These are phyloP conservation scores for Dicrurus megarhynchus DNA, from an alignment of 2,113 vertebrate genomes.

Conservation along the genomic window DNA sequence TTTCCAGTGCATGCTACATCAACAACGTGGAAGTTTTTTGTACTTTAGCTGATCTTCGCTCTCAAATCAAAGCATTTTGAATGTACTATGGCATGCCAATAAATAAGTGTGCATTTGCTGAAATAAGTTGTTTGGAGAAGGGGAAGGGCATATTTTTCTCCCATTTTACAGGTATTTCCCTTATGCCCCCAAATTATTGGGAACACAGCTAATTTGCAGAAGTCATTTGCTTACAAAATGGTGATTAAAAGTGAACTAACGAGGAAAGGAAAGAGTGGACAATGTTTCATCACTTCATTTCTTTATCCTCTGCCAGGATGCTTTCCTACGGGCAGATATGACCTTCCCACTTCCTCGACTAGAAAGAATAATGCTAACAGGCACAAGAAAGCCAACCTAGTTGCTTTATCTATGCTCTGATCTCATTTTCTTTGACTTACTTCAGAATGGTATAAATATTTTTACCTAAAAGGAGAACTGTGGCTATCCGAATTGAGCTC, in stretches of 20 bases:
- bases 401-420: neutral
- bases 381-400: neutral
- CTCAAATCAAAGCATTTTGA: neutral
- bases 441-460: neutral
- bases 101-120: neutral
- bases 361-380: neutral
- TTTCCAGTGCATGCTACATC: neutral
- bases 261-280: neutral
- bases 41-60: neutral
- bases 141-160: neutral
- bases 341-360: neutral
- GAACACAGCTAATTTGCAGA: neutral
- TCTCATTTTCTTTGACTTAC: neutral
- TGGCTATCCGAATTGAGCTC: neutral
- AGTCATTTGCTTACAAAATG: neutral
- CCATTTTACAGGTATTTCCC: neutral
- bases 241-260: neutral
- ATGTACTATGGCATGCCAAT: neutral
- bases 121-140: neutral
- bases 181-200: neutral
- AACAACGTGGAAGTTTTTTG: neutral
- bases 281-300: neutral
- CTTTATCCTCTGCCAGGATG: neutral
- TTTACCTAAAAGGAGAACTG: conserved; percentile 1
- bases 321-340: neutral